Base-by-base conservation (phyloP, 2,888 invertebrate genomes). In the Orthonevra nobilis region DNA sequence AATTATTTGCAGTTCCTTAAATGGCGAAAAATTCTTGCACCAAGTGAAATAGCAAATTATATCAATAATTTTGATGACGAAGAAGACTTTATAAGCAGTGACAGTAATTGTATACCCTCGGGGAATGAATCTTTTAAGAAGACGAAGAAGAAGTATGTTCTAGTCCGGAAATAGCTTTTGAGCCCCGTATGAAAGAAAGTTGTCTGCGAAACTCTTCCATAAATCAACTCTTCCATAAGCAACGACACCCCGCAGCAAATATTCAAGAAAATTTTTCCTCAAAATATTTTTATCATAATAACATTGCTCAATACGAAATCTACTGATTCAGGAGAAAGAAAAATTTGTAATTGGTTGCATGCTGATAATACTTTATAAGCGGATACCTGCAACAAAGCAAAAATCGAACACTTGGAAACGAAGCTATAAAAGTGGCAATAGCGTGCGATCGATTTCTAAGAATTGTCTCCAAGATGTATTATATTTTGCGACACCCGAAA, bases 241-340 rank as follows among this genome's bases (percentile, higher is more conserved):
- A n/a, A n/a, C n/a, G n/a, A n/a, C n/a, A n/a, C n/a, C n/a, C n/a
- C n/a, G n/a, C n/a, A n/a, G n/a, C n/a, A n/a, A n/a, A n/a, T n/a
- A n/a, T n/a, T 23, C 23, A 23, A 23, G 23, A 23, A 23, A 23
- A 23, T 23, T 3, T 23, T 23, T 23, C 5, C 23, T 5, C 3
- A 23, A 23, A 23, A 5, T 23, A 2, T 36, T 1, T 7, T 36
- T n/a, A n/a, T n/a, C n/a, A n/a, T 9, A 36, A 15, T 15, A 0
- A 15, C n/a, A n/a, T n/a, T n/a, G n/a, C n/a, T n/a, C 36, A 36
- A 36, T 9, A 36, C 9, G 36, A 36, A 23, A 36, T 36, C 15
- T 36, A 36, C 36, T 36, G 15, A 17, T 36, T 36, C 36, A 36
- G 36, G 36, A 36, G 36, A 36, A 36, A 17, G 14, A 14, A 36